A percentile compares a stretch with the other conserved stretches of the same genome.
Conservation (phyloP, 2,797 vertebrate species). For the Poecilia wingei region DNA sequence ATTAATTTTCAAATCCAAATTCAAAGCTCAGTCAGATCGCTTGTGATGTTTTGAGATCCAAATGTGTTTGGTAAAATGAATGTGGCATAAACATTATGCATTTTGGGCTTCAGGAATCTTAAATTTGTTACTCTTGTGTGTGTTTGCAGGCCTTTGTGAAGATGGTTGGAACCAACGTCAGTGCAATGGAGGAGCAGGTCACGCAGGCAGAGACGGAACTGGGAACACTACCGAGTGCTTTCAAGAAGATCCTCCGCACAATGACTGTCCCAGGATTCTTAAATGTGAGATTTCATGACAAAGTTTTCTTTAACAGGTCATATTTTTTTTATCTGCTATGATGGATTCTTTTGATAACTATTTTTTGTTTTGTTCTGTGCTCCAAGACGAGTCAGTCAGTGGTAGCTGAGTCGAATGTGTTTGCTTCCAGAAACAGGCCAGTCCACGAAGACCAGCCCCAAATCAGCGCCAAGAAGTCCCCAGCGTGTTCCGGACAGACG, state of each 20-base stretch:
- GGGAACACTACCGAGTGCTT: constrained; percentile 85
- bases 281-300: constrained; percentile 72
- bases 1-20: not conserved
- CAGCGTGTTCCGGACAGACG: constrained; percentile 90
- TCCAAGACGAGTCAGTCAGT: not conserved
- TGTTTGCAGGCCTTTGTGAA: constrained; percentile 87
- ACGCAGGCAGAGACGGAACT: constrained; percentile 89
- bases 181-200: constrained; percentile 91
- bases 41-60: not conserved
- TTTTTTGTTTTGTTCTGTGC: not conserved
- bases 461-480: constrained; percentile 83
- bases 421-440: constrained; percentile 81
- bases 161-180: constrained; percentile 87
- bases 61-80: not conserved
- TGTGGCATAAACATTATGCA: not conserved
- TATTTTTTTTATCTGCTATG: not conserved
- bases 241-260: constrained; percentile 91
- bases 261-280: constrained; percentile 88
- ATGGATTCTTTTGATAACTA: not conserved
- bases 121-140: constrained; percentile 1
- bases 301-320: not conserved
- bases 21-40: not conserved
- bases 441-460: constrained; percentile 78
- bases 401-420: constrained; percentile 1
- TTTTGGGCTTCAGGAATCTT: not conserved